Percentiles rank a stretch among this genome's conserved stretches.
Evolutionary conservation across 2,797 vertebrate genomes (phyloP).

Genomic region (Numenius phaeopus): DNA sequence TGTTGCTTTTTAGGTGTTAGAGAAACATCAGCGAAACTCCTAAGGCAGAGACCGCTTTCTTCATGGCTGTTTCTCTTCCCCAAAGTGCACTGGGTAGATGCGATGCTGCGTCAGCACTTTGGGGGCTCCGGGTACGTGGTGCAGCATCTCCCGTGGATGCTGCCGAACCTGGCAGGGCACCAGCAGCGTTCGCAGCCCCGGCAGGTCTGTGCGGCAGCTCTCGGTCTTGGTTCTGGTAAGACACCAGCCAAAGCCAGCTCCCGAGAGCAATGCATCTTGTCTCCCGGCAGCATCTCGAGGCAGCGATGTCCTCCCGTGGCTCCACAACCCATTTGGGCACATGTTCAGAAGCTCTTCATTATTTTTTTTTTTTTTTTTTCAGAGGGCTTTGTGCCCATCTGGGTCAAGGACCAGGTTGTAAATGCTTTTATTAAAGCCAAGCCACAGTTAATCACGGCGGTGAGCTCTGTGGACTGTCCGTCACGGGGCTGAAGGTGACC

Average conservation of each 20-base stretch:
- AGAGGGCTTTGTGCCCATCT: not conserved
- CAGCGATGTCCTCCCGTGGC: fast-evolving
- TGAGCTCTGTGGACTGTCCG: fast-evolving
- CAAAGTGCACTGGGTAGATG: not conserved
- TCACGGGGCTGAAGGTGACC: not conserved
- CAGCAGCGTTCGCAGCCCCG: fast-evolving
- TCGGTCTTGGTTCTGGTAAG: not conserved
- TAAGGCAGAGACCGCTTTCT: not conserved
- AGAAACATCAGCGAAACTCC: not conserved
- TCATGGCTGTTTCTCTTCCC: not conserved
- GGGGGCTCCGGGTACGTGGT: fast-evolving
- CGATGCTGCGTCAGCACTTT: fast-evolving
- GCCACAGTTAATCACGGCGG: fast-evolving
- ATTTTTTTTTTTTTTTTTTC: too few relatives aligned
- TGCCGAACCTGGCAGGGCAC: not conserved
- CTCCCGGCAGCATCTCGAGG: not conserved
- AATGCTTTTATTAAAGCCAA: not conserved
- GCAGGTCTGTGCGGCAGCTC: not conserved
- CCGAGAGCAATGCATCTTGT: fast-evolving
- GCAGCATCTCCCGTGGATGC: not conserved
- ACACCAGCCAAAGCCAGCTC: not conserved
- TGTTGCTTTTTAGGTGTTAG: constrained; percentile 18
- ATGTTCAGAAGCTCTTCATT: not conserved
- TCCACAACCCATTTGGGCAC: fast-evolving
- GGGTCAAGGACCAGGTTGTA: not conserved